Base-by-base conservation (phyloP, 2,113 vertebrate species). In the Heliornis fulica region DNA sequence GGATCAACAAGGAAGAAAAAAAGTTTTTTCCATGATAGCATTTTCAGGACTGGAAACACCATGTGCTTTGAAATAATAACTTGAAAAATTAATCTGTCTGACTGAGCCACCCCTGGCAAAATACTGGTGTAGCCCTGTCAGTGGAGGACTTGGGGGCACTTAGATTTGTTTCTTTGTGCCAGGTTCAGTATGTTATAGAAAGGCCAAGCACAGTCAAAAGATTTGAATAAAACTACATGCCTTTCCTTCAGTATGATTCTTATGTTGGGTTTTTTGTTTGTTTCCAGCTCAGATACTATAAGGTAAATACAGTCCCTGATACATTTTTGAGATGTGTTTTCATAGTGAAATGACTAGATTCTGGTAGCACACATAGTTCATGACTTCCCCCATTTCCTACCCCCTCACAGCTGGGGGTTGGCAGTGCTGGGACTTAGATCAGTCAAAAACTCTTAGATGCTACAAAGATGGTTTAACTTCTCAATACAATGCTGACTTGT, bases 331-430 rank as follows among this genome's bases (percentile, higher is more conserved):
- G 45, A 70, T 78, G 32, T 31, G 17, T 59, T 63, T 77, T 87
- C 18, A 28, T 63, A 84, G 32, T 56, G 59, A 64, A n/a, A 48
- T 57, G 85, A 69, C 43, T 53, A 26, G 90, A 50, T 66, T 80
- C 12, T 57, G 19, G 9, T 68, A 34, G 23, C 13, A 38, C 53
- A 22, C 19, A n/a, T n/a, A n/a, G n/a, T 41, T 66, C 3, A 41
- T 41, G 19, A 12, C 34, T 10, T 70, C 16, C 7, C 10, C 23
- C 0, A 0, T 60, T 31, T 6, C 8, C 23, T 41, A 19, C 7
- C 11, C 48, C 25, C 9, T 21, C 7, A 5, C 17, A 31, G 17
- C 17, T 41, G 10, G 22, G 3, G 3, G 10, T 70, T 83, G 60
- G 15, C 17, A 50, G 3, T 90, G 29, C 32, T 93, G 50, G n/a